phyloP scores from a whole-genome alignment of 2,888 invertebrate species.

The Callyntrura sp. region DNA sequence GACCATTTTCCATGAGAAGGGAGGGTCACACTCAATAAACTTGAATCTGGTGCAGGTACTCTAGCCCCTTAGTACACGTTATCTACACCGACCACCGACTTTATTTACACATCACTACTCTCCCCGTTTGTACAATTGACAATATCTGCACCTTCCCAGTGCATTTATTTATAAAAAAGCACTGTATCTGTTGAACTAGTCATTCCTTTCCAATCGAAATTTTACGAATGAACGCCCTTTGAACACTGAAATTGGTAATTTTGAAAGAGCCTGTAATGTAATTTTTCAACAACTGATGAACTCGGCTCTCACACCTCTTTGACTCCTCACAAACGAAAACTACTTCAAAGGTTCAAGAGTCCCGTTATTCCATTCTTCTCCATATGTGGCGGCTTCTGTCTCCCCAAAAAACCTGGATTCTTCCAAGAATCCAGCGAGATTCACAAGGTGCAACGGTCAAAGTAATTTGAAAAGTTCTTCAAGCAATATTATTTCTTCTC shows the following conservation, averaged over 20 bases:
- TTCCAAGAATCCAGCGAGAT: not conserved
- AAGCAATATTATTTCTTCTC: conserved; percentile 1
- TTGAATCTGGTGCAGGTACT: not conserved
- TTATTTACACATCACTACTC: no score
- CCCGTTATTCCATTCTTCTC: not conserved
- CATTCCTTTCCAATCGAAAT: conserved; percentile 35
- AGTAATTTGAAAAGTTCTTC: conserved; percentile 12
- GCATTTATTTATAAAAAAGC: not conserved
- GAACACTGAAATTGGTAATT: not conserved
- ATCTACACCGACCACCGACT: no score
- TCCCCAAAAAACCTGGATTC: no score
- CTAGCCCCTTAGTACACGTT: no score
- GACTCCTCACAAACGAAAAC: not conserved
- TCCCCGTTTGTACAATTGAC: no score
- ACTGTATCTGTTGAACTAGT: conserved; percentile 5
- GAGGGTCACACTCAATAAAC: not conserved
- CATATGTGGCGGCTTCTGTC: not conserved
- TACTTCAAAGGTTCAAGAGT: conserved; percentile 14
- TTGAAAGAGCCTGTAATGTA: not conserved
- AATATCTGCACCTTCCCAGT: not conserved
- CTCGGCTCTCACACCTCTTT: conserved; percentile 5
- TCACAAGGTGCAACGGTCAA: conserved; percentile 19
- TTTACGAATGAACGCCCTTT: conserved; percentile 45
- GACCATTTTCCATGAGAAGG: not conserved
- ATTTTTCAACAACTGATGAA: conserved; percentile 33